These are phyloP conservation scores for Jacana jacana DNA, from an alignment of 2,113 vertebrate genomes.

Conservation along the genomic window DNA sequence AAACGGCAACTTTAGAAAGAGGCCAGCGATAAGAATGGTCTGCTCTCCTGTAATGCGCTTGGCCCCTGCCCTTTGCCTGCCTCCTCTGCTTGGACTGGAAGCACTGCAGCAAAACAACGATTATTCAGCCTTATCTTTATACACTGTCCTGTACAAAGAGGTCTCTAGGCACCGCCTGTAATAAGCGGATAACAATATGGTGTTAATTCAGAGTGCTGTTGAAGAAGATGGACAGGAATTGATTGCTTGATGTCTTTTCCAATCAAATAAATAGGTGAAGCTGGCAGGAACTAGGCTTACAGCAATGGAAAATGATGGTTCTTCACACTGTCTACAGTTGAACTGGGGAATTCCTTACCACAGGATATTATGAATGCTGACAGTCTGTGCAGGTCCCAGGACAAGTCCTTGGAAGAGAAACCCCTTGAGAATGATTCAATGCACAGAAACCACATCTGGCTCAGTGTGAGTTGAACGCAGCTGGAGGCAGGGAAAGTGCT, in stretches of 20 bases:
- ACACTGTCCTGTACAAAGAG: not conserved
- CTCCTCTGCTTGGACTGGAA: not conserved
- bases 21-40: not conserved
- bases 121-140: not conserved
- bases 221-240: not conserved
- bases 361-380: not conserved
- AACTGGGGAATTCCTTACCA: not conserved
- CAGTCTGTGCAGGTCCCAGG: not conserved
- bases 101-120: not conserved
- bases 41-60: not conserved
- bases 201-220: constrained; percentile 2
- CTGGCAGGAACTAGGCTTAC: not conserved
- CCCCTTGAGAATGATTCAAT: not conserved
- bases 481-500: not conserved
- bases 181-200: not conserved
- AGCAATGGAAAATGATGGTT: not conserved
- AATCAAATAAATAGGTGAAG: not conserved
- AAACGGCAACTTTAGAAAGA: not conserved
- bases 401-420: not conserved
- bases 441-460: not conserved
- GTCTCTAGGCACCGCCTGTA: not conserved
- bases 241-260: not conserved
- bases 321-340: not conserved
- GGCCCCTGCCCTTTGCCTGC: not conserved
- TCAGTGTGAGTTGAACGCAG: not conserved